Conservation (phyloP, 2,113 vertebrate species). For the Natator depressus region DNA sequence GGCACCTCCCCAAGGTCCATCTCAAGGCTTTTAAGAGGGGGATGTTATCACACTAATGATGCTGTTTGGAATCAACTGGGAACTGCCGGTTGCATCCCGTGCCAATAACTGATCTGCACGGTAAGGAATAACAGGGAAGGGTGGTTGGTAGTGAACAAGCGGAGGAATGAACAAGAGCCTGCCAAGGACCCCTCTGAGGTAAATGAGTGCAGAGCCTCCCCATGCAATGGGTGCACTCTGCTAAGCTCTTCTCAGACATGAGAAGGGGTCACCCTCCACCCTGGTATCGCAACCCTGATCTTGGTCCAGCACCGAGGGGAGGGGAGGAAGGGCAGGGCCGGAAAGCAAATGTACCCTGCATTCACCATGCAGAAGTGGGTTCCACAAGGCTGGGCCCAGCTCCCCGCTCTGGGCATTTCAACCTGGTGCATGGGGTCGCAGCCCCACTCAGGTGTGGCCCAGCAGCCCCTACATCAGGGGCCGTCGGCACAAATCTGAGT, state of each 20-base stretch:
- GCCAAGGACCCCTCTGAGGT: neutral
- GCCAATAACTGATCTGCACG: neutral
- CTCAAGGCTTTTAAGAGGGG: neutral
- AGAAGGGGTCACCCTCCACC: too few relatives aligned
- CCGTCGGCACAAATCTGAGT: neutral
- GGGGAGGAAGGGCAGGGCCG: too few relatives aligned
- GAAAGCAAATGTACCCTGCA: too few relatives aligned
- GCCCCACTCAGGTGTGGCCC: too few relatives aligned
- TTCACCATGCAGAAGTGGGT: too few relatives aligned
- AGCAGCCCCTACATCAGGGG: neutral
- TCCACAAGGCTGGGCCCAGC: too few relatives aligned
- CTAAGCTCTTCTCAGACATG: too few relatives aligned
- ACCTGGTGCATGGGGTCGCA: too few relatives aligned
- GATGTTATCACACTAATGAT: neutral
- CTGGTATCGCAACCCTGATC: too few relatives aligned
- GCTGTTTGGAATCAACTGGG: neutral
- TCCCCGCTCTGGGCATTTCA: too few relatives aligned
- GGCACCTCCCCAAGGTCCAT: neutral
- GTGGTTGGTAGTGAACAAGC: neutral
- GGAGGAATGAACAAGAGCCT: neutral
- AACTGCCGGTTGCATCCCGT: neutral
- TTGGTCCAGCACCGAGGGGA: too few relatives aligned
- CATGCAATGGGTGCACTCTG: neutral
- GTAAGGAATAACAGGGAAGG: neutral
- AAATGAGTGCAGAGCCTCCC: neutral